phyloP scores from a whole-genome alignment of 2,797 vertebrate species.

The Sebastiscus albofasciatus region DNA sequence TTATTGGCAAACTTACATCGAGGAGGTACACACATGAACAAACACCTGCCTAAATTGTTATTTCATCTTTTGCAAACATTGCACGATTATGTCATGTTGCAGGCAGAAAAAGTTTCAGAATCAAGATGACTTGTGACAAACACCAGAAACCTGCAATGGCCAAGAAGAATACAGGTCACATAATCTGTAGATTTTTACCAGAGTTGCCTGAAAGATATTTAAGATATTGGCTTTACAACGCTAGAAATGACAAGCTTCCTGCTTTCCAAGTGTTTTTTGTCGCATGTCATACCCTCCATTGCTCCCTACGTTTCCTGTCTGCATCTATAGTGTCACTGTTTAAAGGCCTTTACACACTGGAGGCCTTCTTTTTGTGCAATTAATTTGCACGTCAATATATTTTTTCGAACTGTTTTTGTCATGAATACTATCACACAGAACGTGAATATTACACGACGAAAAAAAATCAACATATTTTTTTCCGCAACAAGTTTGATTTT shows the following conservation, averaged over 20 bases:
- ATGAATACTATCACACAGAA: too few relatives aligned
- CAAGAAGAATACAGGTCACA: too few relatives aligned
- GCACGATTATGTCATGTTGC: not conserved
- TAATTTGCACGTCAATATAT: too few relatives aligned
- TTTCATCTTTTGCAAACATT: too few relatives aligned
- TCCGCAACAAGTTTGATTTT: too few relatives aligned
- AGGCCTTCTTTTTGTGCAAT: too few relatives aligned
- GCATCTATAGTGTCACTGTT: not conserved
- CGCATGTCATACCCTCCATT: not conserved
- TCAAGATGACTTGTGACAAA: not conserved
- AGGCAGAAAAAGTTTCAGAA: not conserved
- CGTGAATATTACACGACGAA: too few relatives aligned
- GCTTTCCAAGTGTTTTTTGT: not conserved
- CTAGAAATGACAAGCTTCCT: not conserved
- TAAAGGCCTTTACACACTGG: not conserved
- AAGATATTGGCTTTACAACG: not conserved
- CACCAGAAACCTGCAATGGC: not conserved
- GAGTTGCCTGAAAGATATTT: not conserved
- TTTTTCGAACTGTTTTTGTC: too few relatives aligned
- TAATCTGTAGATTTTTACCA: not conserved
- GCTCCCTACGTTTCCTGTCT: not conserved
- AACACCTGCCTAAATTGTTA: too few relatives aligned
- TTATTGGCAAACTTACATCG: too few relatives aligned
- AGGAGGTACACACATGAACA: too few relatives aligned
- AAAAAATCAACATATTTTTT: too few relatives aligned